phyloP scores from a whole-genome alignment of 2,113 vertebrate species.

The Limnothrissa miodon region DNA sequence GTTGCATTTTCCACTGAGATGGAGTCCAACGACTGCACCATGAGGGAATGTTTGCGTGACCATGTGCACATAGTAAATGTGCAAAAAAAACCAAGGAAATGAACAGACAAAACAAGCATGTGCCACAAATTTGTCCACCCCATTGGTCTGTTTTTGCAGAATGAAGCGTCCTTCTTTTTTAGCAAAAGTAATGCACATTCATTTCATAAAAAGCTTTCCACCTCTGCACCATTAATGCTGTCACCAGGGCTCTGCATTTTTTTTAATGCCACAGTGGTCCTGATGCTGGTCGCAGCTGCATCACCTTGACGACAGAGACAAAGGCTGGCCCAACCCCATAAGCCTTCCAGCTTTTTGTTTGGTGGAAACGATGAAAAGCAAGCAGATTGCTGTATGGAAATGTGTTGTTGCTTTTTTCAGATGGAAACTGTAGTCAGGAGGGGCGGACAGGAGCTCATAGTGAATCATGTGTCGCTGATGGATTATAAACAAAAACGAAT shows the following conservation, averaged over 20 bases:
- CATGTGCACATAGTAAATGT: not conserved
- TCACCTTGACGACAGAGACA: conserved; percentile 30
- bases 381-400: not conserved
- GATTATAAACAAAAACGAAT: not conserved
- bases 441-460: not conserved
- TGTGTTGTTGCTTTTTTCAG: not conserved
- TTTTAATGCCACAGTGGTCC: conserved; percentile 41
- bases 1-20: not conserved
- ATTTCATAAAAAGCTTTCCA: not conserved
- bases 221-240: conserved; percentile 40
- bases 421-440: not conserved
- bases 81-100: not conserved
- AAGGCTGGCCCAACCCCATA: conserved; percentile 22
- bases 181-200: not conserved
- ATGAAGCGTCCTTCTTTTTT: not conserved
- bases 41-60: not conserved
- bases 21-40: not conserved
- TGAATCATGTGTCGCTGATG: not conserved
- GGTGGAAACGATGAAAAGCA: not conserved
- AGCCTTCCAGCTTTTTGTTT: conserved; percentile 15
- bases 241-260: conserved; percentile 44
- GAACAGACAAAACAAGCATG: not conserved
- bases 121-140: not conserved
- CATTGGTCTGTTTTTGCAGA: not conserved
- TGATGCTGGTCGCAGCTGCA: conserved; percentile 33